These are phyloP conservation scores for Catharus minimus DNA, from an alignment of 2,113 vertebrate species.

Conservation along the genomic window DNA sequence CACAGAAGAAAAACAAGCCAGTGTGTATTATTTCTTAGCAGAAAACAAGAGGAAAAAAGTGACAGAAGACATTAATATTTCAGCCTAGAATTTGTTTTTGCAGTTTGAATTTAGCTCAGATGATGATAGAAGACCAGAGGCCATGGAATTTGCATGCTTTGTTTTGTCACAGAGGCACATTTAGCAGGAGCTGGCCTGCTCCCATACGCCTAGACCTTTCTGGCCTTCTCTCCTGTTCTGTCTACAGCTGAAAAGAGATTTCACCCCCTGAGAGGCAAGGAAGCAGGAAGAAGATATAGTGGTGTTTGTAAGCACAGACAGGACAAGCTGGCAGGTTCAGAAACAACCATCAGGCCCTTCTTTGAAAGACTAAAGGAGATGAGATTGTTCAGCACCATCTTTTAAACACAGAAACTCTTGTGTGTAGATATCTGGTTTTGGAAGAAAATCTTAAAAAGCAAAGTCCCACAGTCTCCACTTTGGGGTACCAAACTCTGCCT, in stretches of 20 bases:
- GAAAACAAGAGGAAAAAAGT: conserved; percentile 32
- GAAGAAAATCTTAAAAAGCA: neutral
- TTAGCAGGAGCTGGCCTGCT: neutral
- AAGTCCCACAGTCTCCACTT: neutral
- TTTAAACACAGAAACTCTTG: neutral
- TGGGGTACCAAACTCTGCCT: neutral
- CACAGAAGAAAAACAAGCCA: conserved; percentile 36
- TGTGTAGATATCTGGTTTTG: neutral
- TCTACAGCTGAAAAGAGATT: neutral
- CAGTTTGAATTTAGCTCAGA: conserved; percentile 15
- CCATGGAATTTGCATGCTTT: neutral
- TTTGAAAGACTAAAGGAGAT: neutral
- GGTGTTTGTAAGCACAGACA: neutral
- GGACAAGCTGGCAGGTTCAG: neutral
- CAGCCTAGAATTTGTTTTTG: conserved; percentile 23
- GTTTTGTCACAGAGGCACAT: neutral
- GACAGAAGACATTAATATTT: conserved; percentile 58
- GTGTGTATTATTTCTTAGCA: conserved; percentile 1
- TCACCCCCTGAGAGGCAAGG: neutral
- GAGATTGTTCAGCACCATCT: neutral
- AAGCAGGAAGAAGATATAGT: neutral
- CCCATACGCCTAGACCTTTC: neutral
- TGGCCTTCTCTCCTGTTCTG: neutral
- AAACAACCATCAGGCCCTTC: neutral
- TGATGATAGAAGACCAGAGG: neutral